phyloP scores from a whole-genome alignment of 2,797 vertebrate species.

The Glyptemys insculpta region DNA sequence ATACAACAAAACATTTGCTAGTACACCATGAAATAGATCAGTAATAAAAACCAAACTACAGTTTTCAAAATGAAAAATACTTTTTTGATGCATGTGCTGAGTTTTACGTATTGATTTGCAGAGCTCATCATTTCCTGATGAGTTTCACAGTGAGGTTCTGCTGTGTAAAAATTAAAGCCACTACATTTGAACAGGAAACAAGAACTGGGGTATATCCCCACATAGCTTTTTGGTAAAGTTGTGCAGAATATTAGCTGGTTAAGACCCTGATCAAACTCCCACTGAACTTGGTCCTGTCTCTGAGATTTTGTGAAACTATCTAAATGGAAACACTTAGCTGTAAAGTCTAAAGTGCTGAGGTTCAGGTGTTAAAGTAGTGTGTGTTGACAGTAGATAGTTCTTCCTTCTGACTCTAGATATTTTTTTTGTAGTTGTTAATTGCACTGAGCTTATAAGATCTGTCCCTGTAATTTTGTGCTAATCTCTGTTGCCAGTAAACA shows the following conservation, averaged over 20 bases:
- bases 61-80: neutral
- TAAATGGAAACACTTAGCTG: fast-evolving
- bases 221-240: neutral
- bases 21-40: neutral
- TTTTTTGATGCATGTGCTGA: neutral
- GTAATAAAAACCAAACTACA: neutral
- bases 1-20: neutral
- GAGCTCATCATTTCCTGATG: fast-evolving
- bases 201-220: neutral
- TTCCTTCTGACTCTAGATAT: neutral
- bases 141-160: neutral
- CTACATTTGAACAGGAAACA: neutral
- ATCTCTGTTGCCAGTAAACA: neutral
- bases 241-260: neutral
- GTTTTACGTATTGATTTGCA: neutral
- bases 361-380: neutral
- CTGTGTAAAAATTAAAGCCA: neutral
- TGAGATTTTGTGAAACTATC: neutral
- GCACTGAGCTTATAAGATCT: neutral
- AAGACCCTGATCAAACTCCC: neutral
- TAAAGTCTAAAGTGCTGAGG: neutral
- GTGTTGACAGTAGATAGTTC: neutral
- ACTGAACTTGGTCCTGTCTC: neutral
- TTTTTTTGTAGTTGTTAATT: neutral
- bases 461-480: neutral